phyloP scores from a whole-genome alignment of 2,888 invertebrate species.

The Cheilosia grossa region DNA sequence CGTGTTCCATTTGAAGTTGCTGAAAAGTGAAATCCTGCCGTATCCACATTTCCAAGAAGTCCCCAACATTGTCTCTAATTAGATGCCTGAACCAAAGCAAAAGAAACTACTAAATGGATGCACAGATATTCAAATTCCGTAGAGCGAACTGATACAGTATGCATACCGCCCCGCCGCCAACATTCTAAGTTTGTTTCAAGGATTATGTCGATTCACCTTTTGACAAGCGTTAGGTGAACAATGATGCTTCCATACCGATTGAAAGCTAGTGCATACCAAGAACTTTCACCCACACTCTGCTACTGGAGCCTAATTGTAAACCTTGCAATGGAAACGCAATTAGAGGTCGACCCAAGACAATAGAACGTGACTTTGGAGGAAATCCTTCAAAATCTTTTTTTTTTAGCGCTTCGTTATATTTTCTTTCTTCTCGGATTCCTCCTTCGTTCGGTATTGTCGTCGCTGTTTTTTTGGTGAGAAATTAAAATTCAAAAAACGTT shows the following conservation, averaged over 20 bases:
- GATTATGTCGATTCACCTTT: constrained; percentile 67
- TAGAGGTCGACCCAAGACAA: constrained; percentile 73
- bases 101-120: constrained; percentile 12
- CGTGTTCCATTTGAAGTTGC: neutral
- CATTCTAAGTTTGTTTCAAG: constrained; percentile 23
- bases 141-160: neutral
- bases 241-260: constrained; percentile 35
- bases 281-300: constrained; percentile 6
- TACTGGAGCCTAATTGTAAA: constrained; percentile 63
- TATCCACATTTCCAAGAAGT: neutral
- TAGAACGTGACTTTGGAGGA: constrained; percentile 72
- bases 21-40: neutral
- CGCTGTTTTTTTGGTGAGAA: constrained; percentile 21
- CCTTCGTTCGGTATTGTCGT: constrained; percentile 39
- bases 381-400: constrained; percentile 68
- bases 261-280: constrained; percentile 6
- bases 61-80: constrained; percentile 1
- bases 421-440: constrained; percentile 9
- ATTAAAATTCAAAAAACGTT: constrained; percentile 68
- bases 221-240: constrained; percentile 50
- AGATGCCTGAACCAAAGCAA: constrained; percentile 16
- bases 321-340: constrained; percentile 72
- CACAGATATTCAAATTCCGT: constrained; percentile 11
- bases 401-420: constrained; percentile 24
- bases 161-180: constrained; percentile 1